These are phyloP conservation scores for Macrosiphum euphorbiae DNA, from an alignment of 2,888 invertebrate species.

Conservation along the genomic window DNA sequence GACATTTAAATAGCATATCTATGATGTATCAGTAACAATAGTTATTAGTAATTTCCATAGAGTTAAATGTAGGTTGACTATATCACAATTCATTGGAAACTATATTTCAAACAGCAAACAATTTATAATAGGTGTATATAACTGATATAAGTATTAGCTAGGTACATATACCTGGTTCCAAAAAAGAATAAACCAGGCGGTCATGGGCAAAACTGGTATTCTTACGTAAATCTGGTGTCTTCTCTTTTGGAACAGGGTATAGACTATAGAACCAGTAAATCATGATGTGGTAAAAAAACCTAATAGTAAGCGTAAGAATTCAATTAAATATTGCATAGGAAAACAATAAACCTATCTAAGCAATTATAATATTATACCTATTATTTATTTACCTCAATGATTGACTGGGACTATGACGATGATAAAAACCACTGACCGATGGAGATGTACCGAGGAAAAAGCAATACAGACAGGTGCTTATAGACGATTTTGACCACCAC, in stretches of 20 bases:
- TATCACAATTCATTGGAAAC: background rate
- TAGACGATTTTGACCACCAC: background rate
- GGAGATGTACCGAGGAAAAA: background rate
- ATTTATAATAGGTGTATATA: background rate
- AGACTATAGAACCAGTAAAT: too few relatives aligned
- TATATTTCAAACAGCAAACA: background rate
- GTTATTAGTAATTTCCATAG: background rate
- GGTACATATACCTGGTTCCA: too few relatives aligned
- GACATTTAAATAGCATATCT: background rate
- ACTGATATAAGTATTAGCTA: too few relatives aligned
- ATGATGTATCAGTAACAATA: background rate
- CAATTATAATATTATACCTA: background rate
- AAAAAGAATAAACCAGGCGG: too few relatives aligned
- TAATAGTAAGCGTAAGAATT: too few relatives aligned
- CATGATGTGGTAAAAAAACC: too few relatives aligned
- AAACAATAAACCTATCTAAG: background rate
- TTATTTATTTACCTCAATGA: too few relatives aligned
- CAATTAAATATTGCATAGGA: too few relatives aligned
- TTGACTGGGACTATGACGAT: too few relatives aligned
- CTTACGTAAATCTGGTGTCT: too few relatives aligned
- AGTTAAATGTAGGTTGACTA: background rate
- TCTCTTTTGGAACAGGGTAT: too few relatives aligned
- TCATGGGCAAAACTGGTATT: too few relatives aligned
- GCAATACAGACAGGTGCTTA: background rate
- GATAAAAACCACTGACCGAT: background rate